These are phyloP conservation scores for Falco punctatus DNA, from an alignment of 2,113 vertebrate genomes.

Conservation along the genomic window DNA sequence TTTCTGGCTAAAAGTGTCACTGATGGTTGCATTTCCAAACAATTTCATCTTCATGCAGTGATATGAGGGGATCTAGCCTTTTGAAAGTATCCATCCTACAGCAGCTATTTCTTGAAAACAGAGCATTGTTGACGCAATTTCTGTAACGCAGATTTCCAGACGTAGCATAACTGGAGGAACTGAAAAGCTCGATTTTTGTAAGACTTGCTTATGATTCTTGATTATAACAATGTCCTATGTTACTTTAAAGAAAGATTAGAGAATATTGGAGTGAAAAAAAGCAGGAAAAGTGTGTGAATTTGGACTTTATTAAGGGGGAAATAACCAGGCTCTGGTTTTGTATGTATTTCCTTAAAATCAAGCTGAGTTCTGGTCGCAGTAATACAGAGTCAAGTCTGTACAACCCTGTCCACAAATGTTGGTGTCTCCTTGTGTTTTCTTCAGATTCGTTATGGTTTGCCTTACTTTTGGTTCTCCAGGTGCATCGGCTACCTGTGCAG, in stretches of 20 bases:
- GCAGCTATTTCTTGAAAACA: not conserved
- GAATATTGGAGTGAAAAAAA: not conserved
- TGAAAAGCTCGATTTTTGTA: not conserved
- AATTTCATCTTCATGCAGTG: not conserved
- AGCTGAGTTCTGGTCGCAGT: not conserved
- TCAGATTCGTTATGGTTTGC: not conserved
- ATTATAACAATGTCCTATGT: not conserved
- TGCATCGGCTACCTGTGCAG: constrained; percentile 86
- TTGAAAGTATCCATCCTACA: not conserved
- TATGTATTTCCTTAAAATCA: not conserved
- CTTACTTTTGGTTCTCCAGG: constrained; percentile 46
- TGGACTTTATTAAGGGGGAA: not conserved
- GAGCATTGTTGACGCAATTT: not conserved
- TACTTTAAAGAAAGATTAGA: not conserved
- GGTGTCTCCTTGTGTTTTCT: not conserved
- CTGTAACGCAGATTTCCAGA: not conserved
- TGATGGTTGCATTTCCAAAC: not conserved
- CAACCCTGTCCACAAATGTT: not conserved
- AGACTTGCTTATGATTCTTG: not conserved
- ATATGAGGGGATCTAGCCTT: not conserved
- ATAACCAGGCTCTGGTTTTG: not conserved
- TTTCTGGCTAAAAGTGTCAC: not conserved
- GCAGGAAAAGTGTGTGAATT: not conserved
- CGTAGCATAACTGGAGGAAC: not conserved
- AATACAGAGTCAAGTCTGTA: not conserved